Evolutionary conservation across 2,888 invertebrate species (phyloP).

Genomic region (Myopa tessellatipennis): DNA sequence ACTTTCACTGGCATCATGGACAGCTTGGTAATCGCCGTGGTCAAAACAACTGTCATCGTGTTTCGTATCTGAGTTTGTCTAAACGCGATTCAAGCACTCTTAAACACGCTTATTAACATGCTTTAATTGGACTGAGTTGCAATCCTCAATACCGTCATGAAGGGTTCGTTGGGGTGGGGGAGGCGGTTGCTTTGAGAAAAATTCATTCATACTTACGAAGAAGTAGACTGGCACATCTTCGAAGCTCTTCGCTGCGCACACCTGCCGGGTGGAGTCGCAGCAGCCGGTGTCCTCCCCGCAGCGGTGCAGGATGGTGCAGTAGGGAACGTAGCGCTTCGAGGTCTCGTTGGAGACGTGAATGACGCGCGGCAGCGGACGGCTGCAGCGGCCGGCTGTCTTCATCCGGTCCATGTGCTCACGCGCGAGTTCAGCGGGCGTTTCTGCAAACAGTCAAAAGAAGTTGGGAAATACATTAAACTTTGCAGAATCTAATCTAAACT

Average conservation of each 20-base stretch:
- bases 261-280: constrained; percentile 77
- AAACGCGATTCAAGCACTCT: neutral
- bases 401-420: constrained; percentile 54
- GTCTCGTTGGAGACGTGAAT: constrained; percentile 59
- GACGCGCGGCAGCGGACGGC: constrained; percentile 58
- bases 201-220: constrained; percentile 54
- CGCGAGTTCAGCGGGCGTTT: constrained; percentile 51
- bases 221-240: constrained; percentile 59
- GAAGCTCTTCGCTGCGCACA: constrained; percentile 80
- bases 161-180: neutral
- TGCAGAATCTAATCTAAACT: no score
- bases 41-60: constrained; percentile 26
- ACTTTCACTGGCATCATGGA: neutral
- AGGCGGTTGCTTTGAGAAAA: neutral
- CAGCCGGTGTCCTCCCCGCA: constrained; percentile 90
- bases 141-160: neutral
- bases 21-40: constrained; percentile 11
- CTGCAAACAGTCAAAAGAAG: constrained; percentile 47
- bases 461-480: neutral
- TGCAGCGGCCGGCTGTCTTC: constrained; percentile 55
- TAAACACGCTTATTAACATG: constrained; percentile 5
- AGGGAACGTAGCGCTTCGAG: constrained; percentile 82
- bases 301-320: constrained; percentile 86
- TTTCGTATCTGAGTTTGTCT: constrained; percentile 13
- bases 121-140: neutral